phyloP scores from a whole-genome alignment of 2,113 vertebrate genomes.

The Eubucco bourcierii region DNA sequence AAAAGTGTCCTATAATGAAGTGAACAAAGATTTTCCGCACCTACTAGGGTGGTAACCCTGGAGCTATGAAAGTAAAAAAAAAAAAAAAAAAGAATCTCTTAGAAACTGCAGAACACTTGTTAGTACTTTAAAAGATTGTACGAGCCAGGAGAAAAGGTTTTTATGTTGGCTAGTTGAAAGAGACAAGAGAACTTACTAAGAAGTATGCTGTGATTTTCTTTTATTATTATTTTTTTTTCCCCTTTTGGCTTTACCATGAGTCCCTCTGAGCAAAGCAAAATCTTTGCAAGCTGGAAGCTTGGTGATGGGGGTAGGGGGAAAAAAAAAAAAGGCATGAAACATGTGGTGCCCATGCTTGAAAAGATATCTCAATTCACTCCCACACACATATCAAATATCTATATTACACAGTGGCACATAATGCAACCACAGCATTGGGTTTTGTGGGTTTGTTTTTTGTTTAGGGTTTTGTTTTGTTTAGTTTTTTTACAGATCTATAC shows the following conservation, averaged over 20 bases:
- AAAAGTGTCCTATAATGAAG: slow-evolving; percentile 68
- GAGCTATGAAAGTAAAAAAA: slow-evolving; percentile 62
- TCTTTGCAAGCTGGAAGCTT: not conserved
- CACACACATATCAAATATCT: not conserved
- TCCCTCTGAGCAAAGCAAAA: slow-evolving; percentile 11
- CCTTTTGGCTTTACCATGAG: slow-evolving; percentile 29
- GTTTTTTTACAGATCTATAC: not conserved
- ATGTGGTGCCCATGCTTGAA: not conserved
- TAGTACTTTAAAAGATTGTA: slow-evolving; percentile 65
- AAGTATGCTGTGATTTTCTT: slow-evolving; percentile 22
- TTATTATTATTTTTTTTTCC: not conserved
- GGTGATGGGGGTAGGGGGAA: not conserved
- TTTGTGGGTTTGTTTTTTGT: too few species aligned
- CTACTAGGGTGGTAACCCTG: slow-evolving; percentile 66
- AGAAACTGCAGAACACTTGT: slow-evolving; percentile 70
- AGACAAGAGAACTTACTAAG: slow-evolving; percentile 54
- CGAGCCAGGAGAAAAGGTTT: slow-evolving; percentile 55
- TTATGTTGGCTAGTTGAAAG: slow-evolving; percentile 67
- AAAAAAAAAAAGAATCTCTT: slow-evolving; percentile 48
- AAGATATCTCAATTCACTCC: not conserved
- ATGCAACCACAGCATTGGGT: not conserved
- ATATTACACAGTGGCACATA: not conserved
- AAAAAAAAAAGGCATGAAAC: not conserved
- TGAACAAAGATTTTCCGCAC: slow-evolving; percentile 72
- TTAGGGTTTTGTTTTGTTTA: too few species aligned